phyloP scores from a whole-genome alignment of 2,113 vertebrate species.

The Podiceps cristatus region DNA sequence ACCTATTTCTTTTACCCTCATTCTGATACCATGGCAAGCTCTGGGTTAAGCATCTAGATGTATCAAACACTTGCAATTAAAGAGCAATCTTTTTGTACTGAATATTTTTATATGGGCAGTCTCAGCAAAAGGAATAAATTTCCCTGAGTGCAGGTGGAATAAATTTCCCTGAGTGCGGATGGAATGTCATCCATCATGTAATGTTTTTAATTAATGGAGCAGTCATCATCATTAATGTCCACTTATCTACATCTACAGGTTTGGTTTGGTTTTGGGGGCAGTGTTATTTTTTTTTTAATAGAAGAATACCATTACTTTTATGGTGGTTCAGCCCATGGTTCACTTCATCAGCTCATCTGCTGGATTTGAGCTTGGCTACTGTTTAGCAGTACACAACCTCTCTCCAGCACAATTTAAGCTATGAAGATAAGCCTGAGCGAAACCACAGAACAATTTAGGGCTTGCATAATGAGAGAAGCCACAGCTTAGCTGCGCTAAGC shows the following conservation, averaged over 20 bases:
- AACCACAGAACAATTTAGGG: background rate
- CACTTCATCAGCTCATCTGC: background rate
- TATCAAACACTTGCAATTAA: background rate
- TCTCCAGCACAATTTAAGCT: background rate
- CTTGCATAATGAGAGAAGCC: background rate
- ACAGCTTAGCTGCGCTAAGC: slow-evolving; percentile 5
- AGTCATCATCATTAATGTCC: background rate
- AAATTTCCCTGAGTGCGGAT: background rate
- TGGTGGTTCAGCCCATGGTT: background rate
- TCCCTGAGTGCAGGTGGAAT: background rate
- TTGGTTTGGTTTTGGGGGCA: no score
- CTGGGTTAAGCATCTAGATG: background rate
- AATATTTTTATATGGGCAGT: background rate
- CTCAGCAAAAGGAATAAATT: background rate
- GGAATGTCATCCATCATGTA: background rate
- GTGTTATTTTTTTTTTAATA: background rate
- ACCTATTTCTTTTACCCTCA: background rate
- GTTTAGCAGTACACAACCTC: background rate
- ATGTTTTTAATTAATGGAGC: slow-evolving; percentile 4
- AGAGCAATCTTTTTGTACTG: background rate
- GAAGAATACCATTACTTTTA: background rate
- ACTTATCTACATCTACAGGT: background rate
- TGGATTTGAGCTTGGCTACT: background rate
- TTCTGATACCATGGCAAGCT: background rate
- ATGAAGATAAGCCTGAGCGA: background rate